Percentiles rank a stretch among this genome's conserved stretches.
phyloP scores from a whole-genome alignment of 2,888 invertebrate genomes.

The Xanthia icteritia region DNA sequence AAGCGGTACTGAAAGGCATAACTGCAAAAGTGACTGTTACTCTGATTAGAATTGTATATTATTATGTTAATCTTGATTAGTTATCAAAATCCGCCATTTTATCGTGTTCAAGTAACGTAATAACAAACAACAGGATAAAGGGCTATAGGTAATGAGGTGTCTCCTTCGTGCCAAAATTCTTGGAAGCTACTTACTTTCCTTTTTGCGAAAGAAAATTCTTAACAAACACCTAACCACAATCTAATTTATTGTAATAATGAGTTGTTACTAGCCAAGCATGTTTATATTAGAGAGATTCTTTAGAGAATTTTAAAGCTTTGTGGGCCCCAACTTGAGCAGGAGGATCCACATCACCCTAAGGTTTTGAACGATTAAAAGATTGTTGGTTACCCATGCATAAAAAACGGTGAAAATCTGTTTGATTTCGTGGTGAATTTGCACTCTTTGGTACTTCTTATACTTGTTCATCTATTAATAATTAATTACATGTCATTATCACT shows the following conservation, averaged over 20 bases:
- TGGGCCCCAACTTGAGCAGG: neutral
- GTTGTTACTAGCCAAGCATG: constrained; percentile 8
- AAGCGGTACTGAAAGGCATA: constrained; percentile 17
- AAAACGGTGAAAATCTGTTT: neutral
- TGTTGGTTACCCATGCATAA: neutral
- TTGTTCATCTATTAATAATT: neutral
- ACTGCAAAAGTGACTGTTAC: constrained; percentile 14
- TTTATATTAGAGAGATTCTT: constrained; percentile 1
- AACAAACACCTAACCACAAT: constrained; percentile 15
- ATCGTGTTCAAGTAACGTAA: constrained; percentile 20
- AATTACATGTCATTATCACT: constrained; percentile 8
- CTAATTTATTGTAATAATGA: constrained; percentile 19
- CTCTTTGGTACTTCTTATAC: neutral
- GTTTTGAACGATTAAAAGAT: neutral
- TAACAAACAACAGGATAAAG: constrained; percentile 28
- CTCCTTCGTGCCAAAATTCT: constrained; percentile 5
- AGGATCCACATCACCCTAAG: neutral
- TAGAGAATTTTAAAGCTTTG: neutral
- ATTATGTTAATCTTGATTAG: constrained; percentile 16
- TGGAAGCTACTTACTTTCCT: constrained; percentile 14
- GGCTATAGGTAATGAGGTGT: constrained; percentile 8
- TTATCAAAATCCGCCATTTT: constrained; percentile 31
- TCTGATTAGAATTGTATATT: constrained; percentile 19
- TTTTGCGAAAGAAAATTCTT: constrained; percentile 19
- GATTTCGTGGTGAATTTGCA: neutral